phyloP scores from a whole-genome alignment of 2,888 invertebrate species.

The Dorcus hopei region DNA sequence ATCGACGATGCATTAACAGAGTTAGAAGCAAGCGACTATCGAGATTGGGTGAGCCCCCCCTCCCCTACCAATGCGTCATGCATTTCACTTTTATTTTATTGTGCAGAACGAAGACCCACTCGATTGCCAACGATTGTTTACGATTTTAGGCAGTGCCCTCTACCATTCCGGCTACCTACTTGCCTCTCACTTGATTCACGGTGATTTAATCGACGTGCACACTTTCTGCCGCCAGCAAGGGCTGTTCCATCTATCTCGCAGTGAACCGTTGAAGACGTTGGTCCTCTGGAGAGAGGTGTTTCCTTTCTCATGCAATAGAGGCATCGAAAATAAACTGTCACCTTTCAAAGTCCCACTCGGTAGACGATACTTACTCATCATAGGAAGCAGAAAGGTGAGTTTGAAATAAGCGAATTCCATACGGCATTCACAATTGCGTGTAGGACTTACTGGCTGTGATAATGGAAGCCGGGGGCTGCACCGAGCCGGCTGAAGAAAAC shows the following conservation, averaged over 20 bases:
- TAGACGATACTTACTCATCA: constrained; percentile 70
- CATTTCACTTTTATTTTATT: constrained; percentile 7
- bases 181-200: constrained; percentile 72
- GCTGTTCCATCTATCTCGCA: constrained; percentile 64
- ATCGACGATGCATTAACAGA: constrained; percentile 86
- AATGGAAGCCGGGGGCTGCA: constrained; percentile 75
- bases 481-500: constrained; percentile 61
- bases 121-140: constrained; percentile 67
- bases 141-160: constrained; percentile 54
- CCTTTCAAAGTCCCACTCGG: constrained; percentile 56
- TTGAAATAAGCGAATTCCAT: not conserved
- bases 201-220: constrained; percentile 72
- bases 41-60: constrained; percentile 67
- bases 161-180: constrained; percentile 67
- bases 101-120: constrained; percentile 71
- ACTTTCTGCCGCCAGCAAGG: constrained; percentile 73
- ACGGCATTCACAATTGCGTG: not conserved
- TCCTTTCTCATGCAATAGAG: constrained; percentile 52
- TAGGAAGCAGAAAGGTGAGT: constrained; percentile 62
- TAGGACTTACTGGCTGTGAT: constrained; percentile 67
- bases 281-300: constrained; percentile 77
- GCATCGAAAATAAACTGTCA: constrained; percentile 26
- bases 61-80: not conserved
- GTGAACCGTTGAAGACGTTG: constrained; percentile 66
- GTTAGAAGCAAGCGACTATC: constrained; percentile 87